A percentile compares a stretch with the other conserved stretches of the same genome.
These are phyloP conservation scores for Botia kubotai DNA, from an alignment of 2,797 vertebrate genomes.

Conservation along the genomic window DNA sequence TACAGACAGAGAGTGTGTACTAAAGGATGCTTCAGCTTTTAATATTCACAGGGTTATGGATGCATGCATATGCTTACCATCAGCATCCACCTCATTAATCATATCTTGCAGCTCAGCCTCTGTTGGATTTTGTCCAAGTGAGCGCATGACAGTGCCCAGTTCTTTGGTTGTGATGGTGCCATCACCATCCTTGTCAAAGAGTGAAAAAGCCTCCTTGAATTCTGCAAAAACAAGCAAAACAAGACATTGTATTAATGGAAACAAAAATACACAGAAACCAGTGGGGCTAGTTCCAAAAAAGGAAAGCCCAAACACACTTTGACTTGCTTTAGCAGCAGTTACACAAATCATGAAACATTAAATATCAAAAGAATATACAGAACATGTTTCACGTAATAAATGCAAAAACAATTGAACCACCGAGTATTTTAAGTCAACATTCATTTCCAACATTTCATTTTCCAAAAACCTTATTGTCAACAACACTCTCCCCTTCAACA, in stretches of 20 bases:
- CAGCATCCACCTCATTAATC: slow-evolving; percentile 99
- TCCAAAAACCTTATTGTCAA: not conserved
- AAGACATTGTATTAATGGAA: not conserved
- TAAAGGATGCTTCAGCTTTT: not conserved
- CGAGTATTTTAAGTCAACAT: too few relatives aligned
- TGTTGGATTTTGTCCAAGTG: slow-evolving; percentile 97
- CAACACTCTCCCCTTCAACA: not conserved
- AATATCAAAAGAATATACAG: too few relatives aligned
- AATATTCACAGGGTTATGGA: not conserved
- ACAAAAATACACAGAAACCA: slow-evolving; percentile 8
- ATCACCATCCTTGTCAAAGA: slow-evolving; percentile 99
- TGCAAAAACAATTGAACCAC: too few relatives aligned
- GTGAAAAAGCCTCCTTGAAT: slow-evolving; percentile 99
- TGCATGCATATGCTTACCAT: slow-evolving; percentile 80
- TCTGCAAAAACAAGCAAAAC: slow-evolving; percentile 74
- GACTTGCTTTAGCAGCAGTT: not conserved
- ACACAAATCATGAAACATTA: too few relatives aligned
- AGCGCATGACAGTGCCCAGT: slow-evolving; percentile 98
- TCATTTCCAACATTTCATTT: too few relatives aligned
- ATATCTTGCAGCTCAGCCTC: slow-evolving; percentile 99
- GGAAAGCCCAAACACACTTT: not conserved
- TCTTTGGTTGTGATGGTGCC: slow-evolving; percentile 99
- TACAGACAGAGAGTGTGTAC: slow-evolving; percentile 57
- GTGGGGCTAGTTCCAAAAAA: slow-evolving; percentile 24
- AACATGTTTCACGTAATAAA: too few relatives aligned